Evolutionary conservation across 2,797 vertebrate species (phyloP).

Genomic region (Enoplosus armatus): DNA sequence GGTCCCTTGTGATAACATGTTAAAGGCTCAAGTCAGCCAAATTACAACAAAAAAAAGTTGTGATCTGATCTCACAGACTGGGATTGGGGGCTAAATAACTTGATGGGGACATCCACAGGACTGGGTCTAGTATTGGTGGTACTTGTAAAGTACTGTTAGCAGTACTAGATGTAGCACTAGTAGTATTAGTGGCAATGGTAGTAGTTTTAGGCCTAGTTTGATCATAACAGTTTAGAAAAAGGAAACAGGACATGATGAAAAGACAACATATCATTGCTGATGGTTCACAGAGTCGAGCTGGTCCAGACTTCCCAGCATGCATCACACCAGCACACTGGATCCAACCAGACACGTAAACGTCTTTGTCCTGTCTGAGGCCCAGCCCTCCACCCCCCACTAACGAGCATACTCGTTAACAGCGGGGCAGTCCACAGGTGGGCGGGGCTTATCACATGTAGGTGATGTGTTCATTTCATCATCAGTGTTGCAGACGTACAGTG

Average conservation of each 20-base stretch:
- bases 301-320: constrained; percentile 36
- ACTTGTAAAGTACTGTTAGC: constrained; percentile 6
- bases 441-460: constrained; percentile 25
- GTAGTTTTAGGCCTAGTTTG: constrained; percentile 29
- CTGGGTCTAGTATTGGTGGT: constrained; percentile 20
- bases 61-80: constrained; percentile 11
- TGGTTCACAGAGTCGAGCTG: neutral
- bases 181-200: constrained; percentile 33
- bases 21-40: constrained; percentile 7
- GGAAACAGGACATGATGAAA: constrained; percentile 10
- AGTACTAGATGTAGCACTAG: constrained; percentile 1
- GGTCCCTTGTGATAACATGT: neutral
- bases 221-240: constrained; percentile 33
- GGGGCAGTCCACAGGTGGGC: neutral
- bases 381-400: neutral
- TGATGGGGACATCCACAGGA: neutral
- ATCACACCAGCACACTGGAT: constrained; percentile 12
- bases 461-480: constrained; percentile 40
- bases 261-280: neutral
- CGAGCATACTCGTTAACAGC: neutral
- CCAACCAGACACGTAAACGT: neutral
- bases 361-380: constrained; percentile 13
- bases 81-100: neutral
- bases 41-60: neutral
- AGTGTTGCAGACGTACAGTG: constrained; percentile 78